phyloP scores from a whole-genome alignment of 1,140 invertebrate genomes.

The Ectropis grisescens region DNA sequence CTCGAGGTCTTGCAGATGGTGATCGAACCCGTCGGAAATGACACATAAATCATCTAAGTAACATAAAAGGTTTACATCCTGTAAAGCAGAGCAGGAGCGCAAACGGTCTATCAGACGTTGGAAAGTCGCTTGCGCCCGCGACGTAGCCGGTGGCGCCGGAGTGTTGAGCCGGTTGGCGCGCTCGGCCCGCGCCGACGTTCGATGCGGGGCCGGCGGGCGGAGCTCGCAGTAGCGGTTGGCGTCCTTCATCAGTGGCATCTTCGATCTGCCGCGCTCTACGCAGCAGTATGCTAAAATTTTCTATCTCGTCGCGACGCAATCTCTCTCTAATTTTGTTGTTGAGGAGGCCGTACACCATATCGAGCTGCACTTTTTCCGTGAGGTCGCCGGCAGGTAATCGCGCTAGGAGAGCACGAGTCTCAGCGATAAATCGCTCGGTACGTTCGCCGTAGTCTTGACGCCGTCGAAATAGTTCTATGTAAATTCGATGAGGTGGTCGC shows the following conservation, averaged over 20 bases:
- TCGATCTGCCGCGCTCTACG: not conserved
- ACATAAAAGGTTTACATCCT: too few species aligned
- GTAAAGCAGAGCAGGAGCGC: too few species aligned
- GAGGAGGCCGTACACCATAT: slow-evolving; percentile 3
- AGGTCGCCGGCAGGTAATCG: slow-evolving; percentile 3
- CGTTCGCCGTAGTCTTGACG: slow-evolving; percentile 2
- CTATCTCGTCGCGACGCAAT: not conserved
- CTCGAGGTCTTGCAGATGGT: too few species aligned
- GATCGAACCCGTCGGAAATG: too few species aligned
- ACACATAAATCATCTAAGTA: too few species aligned
- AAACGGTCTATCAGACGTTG: too few species aligned
- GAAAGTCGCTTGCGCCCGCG: too few species aligned
- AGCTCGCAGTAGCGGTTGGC: too few species aligned
- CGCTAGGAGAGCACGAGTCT: not conserved
- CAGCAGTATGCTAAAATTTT: not conserved
- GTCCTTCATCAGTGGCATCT: not conserved
- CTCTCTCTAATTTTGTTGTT: not conserved
- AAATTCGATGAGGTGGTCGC: slow-evolving; percentile 9
- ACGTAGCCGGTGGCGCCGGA: too few species aligned
- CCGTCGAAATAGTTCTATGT: slow-evolving; percentile 6
- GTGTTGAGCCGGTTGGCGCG: too few species aligned
- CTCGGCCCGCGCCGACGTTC: too few species aligned
- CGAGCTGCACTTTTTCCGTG: not conserved
- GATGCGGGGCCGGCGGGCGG: too few species aligned
- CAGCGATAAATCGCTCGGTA: slow-evolving; percentile 7